Percentiles rank a stretch among this genome's conserved stretches.
phyloP scores from a whole-genome alignment of 1,140 invertebrate species.

The Zaprionus ornatus region DNA sequence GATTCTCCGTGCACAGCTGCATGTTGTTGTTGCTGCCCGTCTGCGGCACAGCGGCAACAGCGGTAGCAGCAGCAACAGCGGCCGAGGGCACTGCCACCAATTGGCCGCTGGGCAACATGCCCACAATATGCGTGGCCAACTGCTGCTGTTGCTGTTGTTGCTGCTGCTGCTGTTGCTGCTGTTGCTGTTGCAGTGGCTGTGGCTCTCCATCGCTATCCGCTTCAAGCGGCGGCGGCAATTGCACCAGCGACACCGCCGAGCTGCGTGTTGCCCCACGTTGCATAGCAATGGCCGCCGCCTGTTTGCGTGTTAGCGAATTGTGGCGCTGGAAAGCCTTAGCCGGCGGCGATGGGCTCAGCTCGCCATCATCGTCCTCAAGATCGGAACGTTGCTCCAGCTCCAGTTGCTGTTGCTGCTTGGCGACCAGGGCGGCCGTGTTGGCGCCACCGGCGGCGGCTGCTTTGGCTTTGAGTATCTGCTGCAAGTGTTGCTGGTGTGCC shows the following conservation, averaged over 20 bases:
- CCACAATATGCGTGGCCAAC: conserved; percentile 69
- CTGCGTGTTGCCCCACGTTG: conserved; percentile 84
- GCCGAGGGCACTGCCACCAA: conserved; percentile 67
- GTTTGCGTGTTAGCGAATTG: conserved; percentile 86
- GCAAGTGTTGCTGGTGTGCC: conserved; percentile 78
- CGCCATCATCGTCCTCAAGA: conserved; percentile 80
- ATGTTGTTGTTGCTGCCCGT: conserved; percentile 76
- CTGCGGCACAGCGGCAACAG: conserved; percentile 62
- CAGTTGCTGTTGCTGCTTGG: conserved; percentile 71
- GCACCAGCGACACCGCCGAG: conserved; percentile 89
- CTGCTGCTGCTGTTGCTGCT: conserved; percentile 50
- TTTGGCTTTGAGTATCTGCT: conserved; percentile 80
- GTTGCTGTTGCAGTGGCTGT: conserved; percentile 30
- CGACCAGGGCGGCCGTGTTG: conserved; percentile 73
- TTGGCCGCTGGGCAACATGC: conserved; percentile 71
- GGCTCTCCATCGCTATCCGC: conserved; percentile 87
- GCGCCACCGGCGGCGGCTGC: conserved; percentile 71
- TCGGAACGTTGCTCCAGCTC: conserved; percentile 77
- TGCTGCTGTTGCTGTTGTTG: conserved; percentile 62
- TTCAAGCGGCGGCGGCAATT: conserved; percentile 92
- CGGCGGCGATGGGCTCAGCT: conserved; percentile 83
- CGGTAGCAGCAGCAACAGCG: conserved; percentile 57
- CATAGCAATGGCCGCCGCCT: conserved; percentile 85
- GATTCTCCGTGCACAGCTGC: conserved; percentile 85
- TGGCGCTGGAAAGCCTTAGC: conserved; percentile 85